Evolutionary conservation across 2,797 vertebrate species (phyloP).

Genomic region (Synaphobranchus kaupii): DNA sequence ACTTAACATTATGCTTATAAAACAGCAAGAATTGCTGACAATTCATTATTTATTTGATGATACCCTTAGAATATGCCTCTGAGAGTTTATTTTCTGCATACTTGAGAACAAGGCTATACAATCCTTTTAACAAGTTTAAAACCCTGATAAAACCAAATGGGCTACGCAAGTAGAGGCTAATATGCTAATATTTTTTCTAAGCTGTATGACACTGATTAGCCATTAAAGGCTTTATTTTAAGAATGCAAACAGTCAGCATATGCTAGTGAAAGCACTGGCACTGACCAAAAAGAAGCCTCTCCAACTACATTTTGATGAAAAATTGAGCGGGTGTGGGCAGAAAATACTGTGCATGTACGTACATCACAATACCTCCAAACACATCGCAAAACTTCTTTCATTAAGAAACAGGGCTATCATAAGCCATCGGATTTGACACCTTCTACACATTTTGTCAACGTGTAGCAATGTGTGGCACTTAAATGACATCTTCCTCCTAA

Average conservation of each 20-base stretch:
- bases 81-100: background rate
- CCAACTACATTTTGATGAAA: background rate
- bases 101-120: background rate
- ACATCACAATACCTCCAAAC: background rate
- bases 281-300: background rate
- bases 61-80: too few species aligned
- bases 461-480: slow-evolving; percentile 7
- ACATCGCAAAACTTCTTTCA: background rate
- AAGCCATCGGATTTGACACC: background rate
- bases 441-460: background rate
- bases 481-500: background rate
- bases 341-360: background rate
- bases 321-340: background rate
- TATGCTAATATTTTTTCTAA: background rate
- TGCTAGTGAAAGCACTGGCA: background rate
- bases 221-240: background rate
- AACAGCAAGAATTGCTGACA: too few species aligned
- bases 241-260: background rate
- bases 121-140: background rate
- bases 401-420: background rate
- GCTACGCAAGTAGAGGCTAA: background rate
- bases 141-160: background rate
- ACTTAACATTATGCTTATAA: background rate
- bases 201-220: background rate
- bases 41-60: too few species aligned